Conservation (phyloP, 2,113 vertebrate species). For the Daphoenositta chrysoptera region DNA sequence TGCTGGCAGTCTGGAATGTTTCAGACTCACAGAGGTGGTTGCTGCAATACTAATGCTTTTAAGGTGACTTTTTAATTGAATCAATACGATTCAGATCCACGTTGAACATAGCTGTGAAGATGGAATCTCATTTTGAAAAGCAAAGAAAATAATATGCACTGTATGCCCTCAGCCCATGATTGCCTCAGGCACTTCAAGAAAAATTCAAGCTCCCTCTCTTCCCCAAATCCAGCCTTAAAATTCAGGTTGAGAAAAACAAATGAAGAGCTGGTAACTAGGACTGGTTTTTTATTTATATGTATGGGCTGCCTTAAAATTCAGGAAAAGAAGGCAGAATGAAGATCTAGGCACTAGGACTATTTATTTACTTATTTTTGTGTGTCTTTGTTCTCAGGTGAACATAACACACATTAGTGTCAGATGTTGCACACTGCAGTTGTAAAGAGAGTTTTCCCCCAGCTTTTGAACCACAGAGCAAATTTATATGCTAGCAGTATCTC, state of each 20-base stretch:
- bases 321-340: background rate
- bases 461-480: background rate
- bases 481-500: background rate
- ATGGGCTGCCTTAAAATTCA: background rate
- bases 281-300: background rate
- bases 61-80: slow-evolving; percentile 50
- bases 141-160: background rate
- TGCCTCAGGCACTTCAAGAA: background rate
- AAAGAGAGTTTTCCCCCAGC: background rate
- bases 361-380: background rate
- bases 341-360: background rate
- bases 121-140: slow-evolving; percentile 4
- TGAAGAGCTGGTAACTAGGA: background rate
- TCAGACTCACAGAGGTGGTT: background rate
- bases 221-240: background rate
- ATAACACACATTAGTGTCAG: background rate
- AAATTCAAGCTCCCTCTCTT: background rate
- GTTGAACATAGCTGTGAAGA: background rate
- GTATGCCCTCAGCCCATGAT: background rate
- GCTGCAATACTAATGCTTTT: background rate
- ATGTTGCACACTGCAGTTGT: background rate
- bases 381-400: background rate
- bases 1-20: slow-evolving; percentile 42
- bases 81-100: background rate
- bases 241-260: slow-evolving; percentile 36